Evolutionary conservation across 1,140 invertebrate species (phyloP).

Genomic region (Vollenhovia emeryi): DNA sequence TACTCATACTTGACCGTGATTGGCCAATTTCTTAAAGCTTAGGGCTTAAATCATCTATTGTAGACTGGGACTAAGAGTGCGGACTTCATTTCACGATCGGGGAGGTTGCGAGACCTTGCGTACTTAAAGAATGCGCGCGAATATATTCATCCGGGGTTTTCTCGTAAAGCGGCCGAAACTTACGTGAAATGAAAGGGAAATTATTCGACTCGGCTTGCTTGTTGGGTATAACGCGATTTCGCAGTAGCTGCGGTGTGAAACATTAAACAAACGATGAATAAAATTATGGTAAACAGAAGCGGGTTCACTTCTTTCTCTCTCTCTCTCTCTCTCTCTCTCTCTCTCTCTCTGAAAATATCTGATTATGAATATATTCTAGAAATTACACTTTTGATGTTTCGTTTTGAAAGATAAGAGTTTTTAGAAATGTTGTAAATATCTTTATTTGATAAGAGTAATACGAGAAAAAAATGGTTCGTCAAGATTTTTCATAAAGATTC

Average conservation of each 20-base stretch:
- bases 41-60: too few species aligned
- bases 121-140: background rate
- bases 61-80: too few species aligned
- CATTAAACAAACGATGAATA: background rate
- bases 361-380: conserved; percentile 1
- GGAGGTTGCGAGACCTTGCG: background rate
- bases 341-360: background rate
- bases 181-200: background rate
- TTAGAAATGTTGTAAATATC: background rate
- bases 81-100: background rate
- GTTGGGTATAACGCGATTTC: background rate
- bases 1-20: too few species aligned
- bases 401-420: background rate
- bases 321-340: too few species aligned
- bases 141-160: background rate
- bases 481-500: background rate
- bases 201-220: background rate
- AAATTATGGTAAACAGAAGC: background rate
- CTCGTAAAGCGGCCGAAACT: background rate
- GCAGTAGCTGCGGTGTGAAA: background rate
- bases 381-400: background rate
- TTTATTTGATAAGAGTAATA: background rate
- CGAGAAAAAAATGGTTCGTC: background rate
- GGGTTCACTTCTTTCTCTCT: too few species aligned
- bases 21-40: too few species aligned